phyloP scores from a whole-genome alignment of 2,888 invertebrate species.

The Oasisia sp. region DNA sequence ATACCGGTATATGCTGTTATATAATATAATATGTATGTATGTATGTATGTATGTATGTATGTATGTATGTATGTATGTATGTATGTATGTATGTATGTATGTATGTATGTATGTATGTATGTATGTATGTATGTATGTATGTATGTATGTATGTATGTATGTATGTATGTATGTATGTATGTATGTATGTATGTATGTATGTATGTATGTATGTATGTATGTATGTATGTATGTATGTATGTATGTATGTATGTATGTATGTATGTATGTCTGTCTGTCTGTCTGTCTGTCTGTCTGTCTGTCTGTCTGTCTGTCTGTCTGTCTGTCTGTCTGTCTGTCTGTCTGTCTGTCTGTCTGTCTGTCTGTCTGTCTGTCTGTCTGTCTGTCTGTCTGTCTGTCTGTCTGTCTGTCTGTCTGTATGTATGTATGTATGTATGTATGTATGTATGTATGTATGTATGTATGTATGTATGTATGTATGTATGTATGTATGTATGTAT shows the following conservation, averaged over 20 bases:
- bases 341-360: background rate
- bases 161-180: constrained; percentile 21
- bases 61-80: background rate
- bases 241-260: background rate
- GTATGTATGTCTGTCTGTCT: background rate
- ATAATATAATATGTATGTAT: no score
- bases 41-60: no score
- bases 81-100: background rate
- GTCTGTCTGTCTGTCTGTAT: background rate
- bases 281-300: background rate
- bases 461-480: background rate
- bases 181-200: no score
- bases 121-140: background rate
- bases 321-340: background rate
- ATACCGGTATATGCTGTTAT: no score
- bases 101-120: background rate
- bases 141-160: constrained; percentile 19
- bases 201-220: no score
- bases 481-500: background rate
- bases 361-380: no score
- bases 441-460: no score
- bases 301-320: no score
- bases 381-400: background rate
- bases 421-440: no score
- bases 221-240: background rate